These are phyloP conservation scores for Ommatoiulus sabulosus DNA, from an alignment of 2,888 invertebrate species.

Conservation along the genomic window DNA sequence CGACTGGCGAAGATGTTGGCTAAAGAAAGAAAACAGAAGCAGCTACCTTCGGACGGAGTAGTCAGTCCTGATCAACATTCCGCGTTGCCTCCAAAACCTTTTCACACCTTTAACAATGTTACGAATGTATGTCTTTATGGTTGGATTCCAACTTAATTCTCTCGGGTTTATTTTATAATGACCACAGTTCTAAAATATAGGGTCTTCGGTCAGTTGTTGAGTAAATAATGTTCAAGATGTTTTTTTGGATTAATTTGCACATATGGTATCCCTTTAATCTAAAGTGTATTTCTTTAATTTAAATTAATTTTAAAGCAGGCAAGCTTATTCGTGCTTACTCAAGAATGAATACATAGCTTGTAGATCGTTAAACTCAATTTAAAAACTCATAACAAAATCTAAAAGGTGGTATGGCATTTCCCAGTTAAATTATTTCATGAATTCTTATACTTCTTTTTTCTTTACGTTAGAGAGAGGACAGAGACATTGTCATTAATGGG, in stretches of 20 bases:
- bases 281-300: too few species aligned
- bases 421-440: too few species aligned
- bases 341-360: too few species aligned
- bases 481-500: constrained; percentile 70
- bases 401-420: too few species aligned
- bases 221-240: too few species aligned
- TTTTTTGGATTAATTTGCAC: too few species aligned
- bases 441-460: neutral
- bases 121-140: neutral
- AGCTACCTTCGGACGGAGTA: constrained; percentile 72
- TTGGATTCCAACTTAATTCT: neutral
- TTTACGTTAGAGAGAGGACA: neutral
- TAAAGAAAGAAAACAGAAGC: constrained; percentile 61
- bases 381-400: neutral
- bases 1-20: constrained; percentile 66
- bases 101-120: neutral
- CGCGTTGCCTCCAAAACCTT: neutral
- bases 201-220: too few species aligned
- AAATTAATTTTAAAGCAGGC: too few species aligned
- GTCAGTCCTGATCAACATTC: neutral
- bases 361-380: too few species aligned
- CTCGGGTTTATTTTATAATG: neutral
- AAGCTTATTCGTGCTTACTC: too few species aligned
- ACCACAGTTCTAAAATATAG: too few species aligned
- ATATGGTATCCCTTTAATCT: too few species aligned